These are phyloP conservation scores for Ctenopoma multispine DNA, from an alignment of 2,797 vertebrate species.

Conservation along the genomic window DNA sequence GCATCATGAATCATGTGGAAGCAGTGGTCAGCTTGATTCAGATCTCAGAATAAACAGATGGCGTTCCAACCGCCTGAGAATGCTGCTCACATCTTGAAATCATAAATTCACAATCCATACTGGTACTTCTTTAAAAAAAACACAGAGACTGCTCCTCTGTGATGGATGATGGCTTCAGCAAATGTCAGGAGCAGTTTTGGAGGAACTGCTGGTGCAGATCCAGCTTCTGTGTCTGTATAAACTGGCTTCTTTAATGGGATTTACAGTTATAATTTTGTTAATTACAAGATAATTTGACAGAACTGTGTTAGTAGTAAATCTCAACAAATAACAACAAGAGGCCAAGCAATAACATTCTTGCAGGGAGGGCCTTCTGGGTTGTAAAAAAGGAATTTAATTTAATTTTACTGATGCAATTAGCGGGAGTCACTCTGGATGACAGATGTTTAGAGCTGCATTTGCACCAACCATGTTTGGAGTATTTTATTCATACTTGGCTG, in stretches of 20 bases:
- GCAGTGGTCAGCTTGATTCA: conserved; percentile 63
- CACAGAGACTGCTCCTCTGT: conserved; percentile 36
- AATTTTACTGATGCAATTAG: background rate
- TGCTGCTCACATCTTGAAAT: conserved; percentile 73
- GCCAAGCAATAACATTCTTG: conserved; percentile 2
- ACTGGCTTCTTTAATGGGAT: conserved; percentile 7
- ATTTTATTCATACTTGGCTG: conserved; percentile 15
- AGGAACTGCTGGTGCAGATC: conserved; percentile 33
- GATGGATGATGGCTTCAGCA: conserved; percentile 61
- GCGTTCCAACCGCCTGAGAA: conserved; percentile 51
- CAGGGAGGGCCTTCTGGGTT: background rate
- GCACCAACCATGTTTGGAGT: conserved; percentile 2
- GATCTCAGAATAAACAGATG: conserved; percentile 56
- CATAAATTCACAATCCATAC: conserved; percentile 66
- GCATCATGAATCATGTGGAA: conserved; percentile 66
- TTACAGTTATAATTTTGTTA: conserved; percentile 2
- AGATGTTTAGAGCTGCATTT: conserved; percentile 1
- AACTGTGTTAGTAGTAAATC: background rate
- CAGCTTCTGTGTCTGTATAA: conserved; percentile 22
- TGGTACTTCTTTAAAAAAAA: conserved; percentile 31
- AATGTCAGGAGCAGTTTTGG: conserved; percentile 33
- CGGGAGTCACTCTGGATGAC: background rate
- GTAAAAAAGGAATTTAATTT: background rate
- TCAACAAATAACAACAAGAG: background rate
- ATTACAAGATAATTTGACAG: background rate